These are phyloP conservation scores for Acropora yongei DNA, from an alignment of 64 coral and sea anemone species.

Conservation along the genomic window DNA sequence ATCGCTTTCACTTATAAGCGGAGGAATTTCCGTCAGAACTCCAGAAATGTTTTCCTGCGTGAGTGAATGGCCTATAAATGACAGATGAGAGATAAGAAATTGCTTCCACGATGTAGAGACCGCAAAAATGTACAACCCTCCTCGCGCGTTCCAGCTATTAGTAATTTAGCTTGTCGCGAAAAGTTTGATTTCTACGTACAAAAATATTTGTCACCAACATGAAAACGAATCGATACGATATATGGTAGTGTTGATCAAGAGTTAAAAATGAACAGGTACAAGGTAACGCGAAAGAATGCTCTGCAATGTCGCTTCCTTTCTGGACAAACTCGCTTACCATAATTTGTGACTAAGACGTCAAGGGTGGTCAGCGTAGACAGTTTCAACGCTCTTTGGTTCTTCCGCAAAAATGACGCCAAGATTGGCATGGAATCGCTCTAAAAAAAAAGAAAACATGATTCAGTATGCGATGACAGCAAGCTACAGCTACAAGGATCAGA, in stretches of 20 bases:
- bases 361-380: constrained; percentile 86
- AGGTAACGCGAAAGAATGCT: not conserved
- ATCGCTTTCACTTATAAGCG: constrained; percentile 95
- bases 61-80: constrained; percentile 37
- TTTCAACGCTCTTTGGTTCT: constrained; percentile 96
- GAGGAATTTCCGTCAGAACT: constrained; percentile 86
- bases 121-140: no score
- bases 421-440: constrained; percentile 98
- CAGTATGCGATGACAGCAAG: no score
- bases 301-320: not conserved
- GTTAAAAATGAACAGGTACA: no score
- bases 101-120: no score
- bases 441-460: not conserved
- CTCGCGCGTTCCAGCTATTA: no score
- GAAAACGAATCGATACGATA: no score
- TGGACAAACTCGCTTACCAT: constrained; percentile 53
- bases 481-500: no score
- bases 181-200: no score
- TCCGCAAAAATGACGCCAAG: constrained; percentile 92
- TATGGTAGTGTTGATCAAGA: no score
- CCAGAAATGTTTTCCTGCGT: constrained; percentile 81
- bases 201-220: no score
- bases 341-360: constrained; percentile 90
- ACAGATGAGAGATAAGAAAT: not conserved
- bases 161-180: no score